Percentiles rank a stretch among this genome's conserved stretches.
These are phyloP conservation scores for Rhynchopsitta pachyrhyncha DNA, from an alignment of 2,113 vertebrate genomes.

Conservation along the genomic window DNA sequence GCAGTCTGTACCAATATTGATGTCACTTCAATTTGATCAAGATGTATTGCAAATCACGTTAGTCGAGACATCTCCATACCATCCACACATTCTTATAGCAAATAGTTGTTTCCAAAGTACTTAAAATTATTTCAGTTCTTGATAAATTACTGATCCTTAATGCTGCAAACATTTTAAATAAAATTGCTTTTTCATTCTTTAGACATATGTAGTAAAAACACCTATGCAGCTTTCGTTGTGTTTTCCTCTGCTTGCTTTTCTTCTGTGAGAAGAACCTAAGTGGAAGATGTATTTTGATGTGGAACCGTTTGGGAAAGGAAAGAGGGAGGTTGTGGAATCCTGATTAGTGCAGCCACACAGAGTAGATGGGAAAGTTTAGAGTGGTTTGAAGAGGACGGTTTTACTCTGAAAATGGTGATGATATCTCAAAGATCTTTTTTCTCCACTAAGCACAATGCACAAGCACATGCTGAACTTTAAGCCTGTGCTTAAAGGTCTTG, in stretches of 20 bases:
- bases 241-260: not conserved
- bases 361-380: not conserved
- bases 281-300: not conserved
- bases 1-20: not conserved
- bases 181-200: not conserved
- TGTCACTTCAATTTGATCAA: not conserved
- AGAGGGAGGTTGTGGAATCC: not conserved
- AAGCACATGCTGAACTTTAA: not conserved
- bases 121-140: not conserved
- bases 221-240: not conserved
- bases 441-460: not conserved
- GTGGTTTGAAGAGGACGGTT: not conserved
- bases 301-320: not conserved
- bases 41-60: not conserved
- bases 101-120: not conserved
- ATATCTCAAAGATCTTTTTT: not conserved
- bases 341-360: not conserved
- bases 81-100: not conserved
- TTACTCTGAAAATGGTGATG: not conserved
- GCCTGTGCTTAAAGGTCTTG: not conserved
- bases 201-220: not conserved
- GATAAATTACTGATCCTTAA: not conserved
- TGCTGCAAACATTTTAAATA: not conserved
- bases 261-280: not conserved
- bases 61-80: not conserved